These are phyloP conservation scores for Enteromius afrohamiltoni DNA, from an alignment of 2,797 vertebrate species.

Conservation along the genomic window DNA sequence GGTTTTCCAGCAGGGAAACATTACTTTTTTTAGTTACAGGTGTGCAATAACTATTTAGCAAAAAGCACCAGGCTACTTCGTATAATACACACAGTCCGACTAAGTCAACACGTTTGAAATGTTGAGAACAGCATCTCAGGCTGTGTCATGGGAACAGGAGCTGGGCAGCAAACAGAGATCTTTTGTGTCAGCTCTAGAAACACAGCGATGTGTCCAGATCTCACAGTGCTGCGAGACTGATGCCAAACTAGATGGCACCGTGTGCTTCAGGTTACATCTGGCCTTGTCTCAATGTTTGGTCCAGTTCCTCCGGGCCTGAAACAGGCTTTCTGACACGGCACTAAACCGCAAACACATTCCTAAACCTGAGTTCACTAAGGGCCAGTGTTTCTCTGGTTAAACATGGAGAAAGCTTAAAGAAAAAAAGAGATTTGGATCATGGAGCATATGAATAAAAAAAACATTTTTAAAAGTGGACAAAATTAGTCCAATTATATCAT, in stretches of 20 bases:
- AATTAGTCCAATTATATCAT: no score
- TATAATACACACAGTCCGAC: neutral
- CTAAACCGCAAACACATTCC: neutral
- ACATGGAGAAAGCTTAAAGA: neutral
- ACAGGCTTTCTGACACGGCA: slow-evolving; percentile 9
- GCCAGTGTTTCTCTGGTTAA: neutral
- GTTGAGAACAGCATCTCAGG: slow-evolving; percentile 15
- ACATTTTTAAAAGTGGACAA: no score
- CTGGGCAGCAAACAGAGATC: slow-evolving; percentile 34
- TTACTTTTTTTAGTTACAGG: neutral
- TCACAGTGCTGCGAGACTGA: slow-evolving; percentile 49
- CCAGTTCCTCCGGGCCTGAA: slow-evolving; percentile 11
- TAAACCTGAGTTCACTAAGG: neutral
- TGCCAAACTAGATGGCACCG: slow-evolving; percentile 37
- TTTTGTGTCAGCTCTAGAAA: slow-evolving; percentile 48
- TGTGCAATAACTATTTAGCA: neutral
- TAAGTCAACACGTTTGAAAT: neutral
- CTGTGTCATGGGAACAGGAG: slow-evolving; percentile 43
- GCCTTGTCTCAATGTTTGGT: slow-evolving; percentile 8
- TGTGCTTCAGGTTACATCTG: slow-evolving; percentile 18
- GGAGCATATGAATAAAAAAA: no score
- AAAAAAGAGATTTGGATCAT: neutral
- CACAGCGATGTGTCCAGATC: slow-evolving; percentile 55
- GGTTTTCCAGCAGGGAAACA: neutral
- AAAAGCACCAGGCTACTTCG: neutral